These are phyloP conservation scores for Sipha maydis DNA, from an alignment of 2,888 invertebrate genomes.

Conservation along the genomic window DNA sequence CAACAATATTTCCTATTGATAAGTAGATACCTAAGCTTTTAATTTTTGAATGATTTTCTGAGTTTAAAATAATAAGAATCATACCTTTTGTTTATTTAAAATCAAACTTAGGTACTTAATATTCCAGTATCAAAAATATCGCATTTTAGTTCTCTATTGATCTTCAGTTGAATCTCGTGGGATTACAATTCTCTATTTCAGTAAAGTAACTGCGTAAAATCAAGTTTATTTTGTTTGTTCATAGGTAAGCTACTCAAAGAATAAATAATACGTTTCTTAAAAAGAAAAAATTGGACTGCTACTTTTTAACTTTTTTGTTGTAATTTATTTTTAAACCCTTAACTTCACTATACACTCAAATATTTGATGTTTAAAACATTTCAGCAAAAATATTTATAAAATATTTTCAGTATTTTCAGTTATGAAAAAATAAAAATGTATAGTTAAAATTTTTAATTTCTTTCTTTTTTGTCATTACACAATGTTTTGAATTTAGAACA, in stretches of 20 bases:
- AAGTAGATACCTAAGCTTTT: too few relatives aligned
- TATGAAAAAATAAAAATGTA: background rate
- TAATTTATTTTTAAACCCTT: background rate
- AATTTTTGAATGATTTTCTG: background rate
- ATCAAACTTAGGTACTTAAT: background rate
- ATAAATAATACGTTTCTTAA: background rate
- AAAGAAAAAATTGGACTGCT: background rate
- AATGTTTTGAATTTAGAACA: background rate
- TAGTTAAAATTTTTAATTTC: background rate
- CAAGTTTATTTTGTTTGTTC: background rate
- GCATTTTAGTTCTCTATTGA: background rate
- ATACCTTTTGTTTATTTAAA: background rate
- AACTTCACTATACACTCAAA: background rate
- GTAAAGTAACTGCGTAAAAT: background rate
- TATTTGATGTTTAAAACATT: background rate
- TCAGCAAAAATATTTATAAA: background rate
- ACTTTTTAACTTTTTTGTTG: background rate
- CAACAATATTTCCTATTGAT: too few relatives aligned
- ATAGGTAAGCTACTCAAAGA: background rate
- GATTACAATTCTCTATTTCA: background rate
- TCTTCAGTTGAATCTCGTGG: background rate
- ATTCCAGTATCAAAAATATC: background rate
- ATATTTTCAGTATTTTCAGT: background rate
- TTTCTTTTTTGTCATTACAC: background rate
- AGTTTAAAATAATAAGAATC: background rate